phyloP scores from a whole-genome alignment of 1,140 invertebrate species.

The Brachionus manjavacas region DNA sequence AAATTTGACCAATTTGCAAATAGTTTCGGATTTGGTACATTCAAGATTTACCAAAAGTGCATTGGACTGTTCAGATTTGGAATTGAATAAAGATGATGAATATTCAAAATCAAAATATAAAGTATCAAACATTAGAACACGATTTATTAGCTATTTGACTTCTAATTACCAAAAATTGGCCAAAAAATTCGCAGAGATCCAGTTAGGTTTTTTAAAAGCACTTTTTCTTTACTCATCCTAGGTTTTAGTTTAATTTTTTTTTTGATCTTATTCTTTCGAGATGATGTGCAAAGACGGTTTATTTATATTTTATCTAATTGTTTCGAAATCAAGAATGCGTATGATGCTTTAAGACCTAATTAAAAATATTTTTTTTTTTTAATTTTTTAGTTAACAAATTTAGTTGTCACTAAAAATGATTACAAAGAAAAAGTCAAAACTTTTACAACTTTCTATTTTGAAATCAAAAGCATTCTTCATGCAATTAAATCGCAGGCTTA shows the following conservation, averaged over 20 bases:
- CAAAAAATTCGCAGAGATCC: not conserved
- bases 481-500: not conserved
- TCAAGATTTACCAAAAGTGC: not conserved
- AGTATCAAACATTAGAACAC: not conserved
- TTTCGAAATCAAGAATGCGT: not conserved
- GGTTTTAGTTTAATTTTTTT: slow-evolving; percentile 24
- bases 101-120: not conserved
- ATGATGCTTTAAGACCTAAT: not conserved
- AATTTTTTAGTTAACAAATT: not conserved
- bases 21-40: not conserved
- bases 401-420: too few relatives aligned
- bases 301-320: not conserved
- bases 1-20: not conserved
- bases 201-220: not conserved
- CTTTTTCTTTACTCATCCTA: not conserved
- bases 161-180: not conserved
- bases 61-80: not conserved
- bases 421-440: too few relatives aligned
- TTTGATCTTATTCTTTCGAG: not conserved
- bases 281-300: not conserved
- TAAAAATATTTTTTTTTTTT: not conserved
- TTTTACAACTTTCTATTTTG: not conserved
- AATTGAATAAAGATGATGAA: not conserved
- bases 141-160: not conserved
- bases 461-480: not conserved